phyloP scores from a whole-genome alignment of 1,140 invertebrate genomes.

The Bradysia coprophila region DNA sequence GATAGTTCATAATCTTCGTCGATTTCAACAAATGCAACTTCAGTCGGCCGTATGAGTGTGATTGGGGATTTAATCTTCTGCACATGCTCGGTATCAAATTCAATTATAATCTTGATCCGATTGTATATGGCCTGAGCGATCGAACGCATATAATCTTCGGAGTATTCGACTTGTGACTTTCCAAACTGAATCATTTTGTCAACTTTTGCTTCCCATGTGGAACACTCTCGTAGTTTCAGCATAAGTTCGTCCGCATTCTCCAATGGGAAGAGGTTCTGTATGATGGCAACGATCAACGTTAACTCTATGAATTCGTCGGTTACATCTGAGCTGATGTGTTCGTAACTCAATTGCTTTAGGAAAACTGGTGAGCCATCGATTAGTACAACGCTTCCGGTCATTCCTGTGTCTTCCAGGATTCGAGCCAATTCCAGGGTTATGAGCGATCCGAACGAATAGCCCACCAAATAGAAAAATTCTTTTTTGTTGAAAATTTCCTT shows the following conservation, averaged over 20 bases:
- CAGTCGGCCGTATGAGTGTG: constrained; percentile 38
- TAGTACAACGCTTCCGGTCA: constrained; percentile 18
- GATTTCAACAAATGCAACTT: constrained; percentile 24
- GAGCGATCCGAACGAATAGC: constrained; percentile 26
- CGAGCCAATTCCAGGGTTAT: constrained; percentile 23
- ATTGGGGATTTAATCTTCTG: constrained; percentile 32
- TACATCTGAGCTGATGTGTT: constrained; percentile 18
- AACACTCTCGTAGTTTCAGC: constrained; percentile 14
- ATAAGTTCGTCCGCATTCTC: constrained; percentile 30
- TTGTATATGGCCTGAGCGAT: constrained; percentile 30
- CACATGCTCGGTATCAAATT: constrained; percentile 30
- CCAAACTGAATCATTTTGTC: constrained; percentile 14
- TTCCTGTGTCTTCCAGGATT: constrained; percentile 19
- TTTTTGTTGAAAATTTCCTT: constrained; percentile 37
- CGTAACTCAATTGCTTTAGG: constrained; percentile 21
- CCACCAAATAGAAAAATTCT: constrained; percentile 19
- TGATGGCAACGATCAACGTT: constrained; percentile 27
- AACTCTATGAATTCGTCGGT: constrained; percentile 31
- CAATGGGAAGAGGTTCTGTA: constrained; percentile 30
- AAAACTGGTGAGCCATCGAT: constrained; percentile 22
- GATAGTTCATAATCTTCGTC: constrained; percentile 43
- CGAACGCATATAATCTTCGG: constrained; percentile 24
- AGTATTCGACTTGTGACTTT: constrained; percentile 24
- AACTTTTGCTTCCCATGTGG: constrained; percentile 13
- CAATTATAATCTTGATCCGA: constrained; percentile 30